phyloP scores from a whole-genome alignment of 2,113 vertebrate genomes.

The Paramisgurnus dabryanus region DNA sequence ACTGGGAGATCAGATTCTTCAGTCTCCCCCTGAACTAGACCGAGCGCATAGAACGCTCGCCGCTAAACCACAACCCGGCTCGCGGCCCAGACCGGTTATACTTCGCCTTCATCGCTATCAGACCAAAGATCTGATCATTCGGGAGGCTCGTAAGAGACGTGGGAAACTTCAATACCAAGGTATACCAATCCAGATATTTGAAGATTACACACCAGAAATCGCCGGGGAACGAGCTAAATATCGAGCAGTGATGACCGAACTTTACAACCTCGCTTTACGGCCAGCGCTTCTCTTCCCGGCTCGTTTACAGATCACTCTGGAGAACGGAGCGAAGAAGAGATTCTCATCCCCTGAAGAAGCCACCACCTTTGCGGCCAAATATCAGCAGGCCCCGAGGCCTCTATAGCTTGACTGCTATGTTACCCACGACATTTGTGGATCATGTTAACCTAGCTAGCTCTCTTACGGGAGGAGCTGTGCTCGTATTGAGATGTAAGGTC shows the following conservation, averaged over 20 bases:
- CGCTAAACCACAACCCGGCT: neutral
- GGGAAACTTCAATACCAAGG: neutral
- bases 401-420: neutral
- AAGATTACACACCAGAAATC: neutral
- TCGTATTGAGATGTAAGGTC: too few relatives aligned
- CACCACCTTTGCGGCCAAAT: neutral
- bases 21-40: neutral
- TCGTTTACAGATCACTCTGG: too few relatives aligned
- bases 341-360: neutral
- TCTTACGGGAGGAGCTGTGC: too few relatives aligned
- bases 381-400: neutral
- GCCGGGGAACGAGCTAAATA: neutral
- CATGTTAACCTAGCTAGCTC: too few relatives aligned
- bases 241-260: neutral
- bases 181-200: neutral
- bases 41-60: neutral
- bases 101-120: neutral
- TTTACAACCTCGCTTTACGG: too few relatives aligned
- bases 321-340: neutral
- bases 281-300: too few relatives aligned
- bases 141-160: neutral
- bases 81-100: constrained; percentile 5
- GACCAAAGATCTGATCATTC: neutral
- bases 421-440: neutral
- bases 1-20: neutral